A percentile compares a stretch with the other conserved stretches of the same genome.
phyloP scores from a whole-genome alignment of 2,797 vertebrate genomes.

The Cirrhinus mrigala region DNA sequence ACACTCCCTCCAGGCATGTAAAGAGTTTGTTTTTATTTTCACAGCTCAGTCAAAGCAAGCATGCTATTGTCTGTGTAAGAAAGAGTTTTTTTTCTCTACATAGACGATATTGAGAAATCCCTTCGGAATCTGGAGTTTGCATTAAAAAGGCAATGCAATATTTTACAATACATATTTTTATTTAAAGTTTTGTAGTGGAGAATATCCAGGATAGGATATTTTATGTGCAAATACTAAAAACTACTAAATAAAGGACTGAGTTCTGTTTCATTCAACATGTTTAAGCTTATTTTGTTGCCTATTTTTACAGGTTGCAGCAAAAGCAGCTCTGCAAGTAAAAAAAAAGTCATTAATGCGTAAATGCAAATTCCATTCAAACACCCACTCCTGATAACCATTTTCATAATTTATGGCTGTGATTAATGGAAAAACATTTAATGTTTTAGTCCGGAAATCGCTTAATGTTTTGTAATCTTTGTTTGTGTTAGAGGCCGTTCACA shows the following conservation, averaged over 20 bases:
- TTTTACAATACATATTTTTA: neutral
- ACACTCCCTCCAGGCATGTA: slow-evolving; percentile 7
- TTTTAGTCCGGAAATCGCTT: neutral
- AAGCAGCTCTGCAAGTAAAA: neutral
- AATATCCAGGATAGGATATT: neutral
- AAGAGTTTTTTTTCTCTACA: neutral
- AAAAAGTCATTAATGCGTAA: neutral
- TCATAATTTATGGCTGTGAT: neutral
- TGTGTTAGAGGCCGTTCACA: too few relatives aligned
- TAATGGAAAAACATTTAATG: neutral
- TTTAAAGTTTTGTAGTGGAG: neutral
- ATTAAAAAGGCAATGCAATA: slow-evolving; percentile 8
- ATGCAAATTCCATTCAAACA: neutral
- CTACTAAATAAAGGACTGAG: neutral
- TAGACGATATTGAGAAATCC: neutral
- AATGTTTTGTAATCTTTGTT: too few relatives aligned
- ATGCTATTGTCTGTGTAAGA: neutral
- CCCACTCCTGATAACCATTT: neutral
- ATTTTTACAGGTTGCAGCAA: neutral
- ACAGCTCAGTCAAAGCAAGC: slow-evolving; percentile 2
- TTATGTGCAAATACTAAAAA: neutral
- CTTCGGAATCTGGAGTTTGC: neutral
- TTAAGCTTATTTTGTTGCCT: neutral
- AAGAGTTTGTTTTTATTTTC: slow-evolving; percentile 35
- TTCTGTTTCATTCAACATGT: neutral